Evolutionary conservation across 2,113 vertebrate genomes (phyloP), one percentile per base, ranked within the genome.

Genomic region (Neolamprologus fasciatus): DNA sequence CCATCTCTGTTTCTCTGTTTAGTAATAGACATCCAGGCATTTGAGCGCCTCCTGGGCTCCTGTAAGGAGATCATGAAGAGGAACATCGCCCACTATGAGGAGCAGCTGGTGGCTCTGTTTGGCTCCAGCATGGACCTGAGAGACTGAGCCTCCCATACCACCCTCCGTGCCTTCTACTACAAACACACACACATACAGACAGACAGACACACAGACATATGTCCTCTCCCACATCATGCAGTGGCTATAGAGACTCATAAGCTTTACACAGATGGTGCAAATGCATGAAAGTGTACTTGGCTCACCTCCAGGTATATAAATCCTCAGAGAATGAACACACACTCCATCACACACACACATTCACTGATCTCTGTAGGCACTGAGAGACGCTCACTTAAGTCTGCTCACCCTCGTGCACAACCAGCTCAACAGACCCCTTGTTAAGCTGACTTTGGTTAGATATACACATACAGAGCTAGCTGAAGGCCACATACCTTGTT

Each of bases 1-100:
- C 42, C 5, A 31, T 78, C 19, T 78, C 42, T 40, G 5, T 28
- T 26, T 66, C 37, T 73, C 37, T 76, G 61, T 42, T 73, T 93
- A 99, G 99, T 99, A 93, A 99, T 99, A 97, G 99, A 99, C 93
- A 96, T 99, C 61, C 98, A 99, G 95, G 98, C 99, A 1, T 99
- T 99, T 85, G 99, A 99, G 96, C 97, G 99, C 89, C 97, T 99
- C 93, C 97, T 99, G 94, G 99, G 99, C 87, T 98, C 98, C 91
- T 99, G 99, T 96, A 99, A 98, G 97, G 98, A 99, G 96, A 99
- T 99, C 97, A 99, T 99, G 98, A 99, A 99, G 98, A 98, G 98
- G 94, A 99, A 99, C 96, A 99, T 99, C 95, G 94, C 98, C 45
- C 97, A 99, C 96, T 99, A 99, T 2, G 97, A 99, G 92, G 98